phyloP scores from a whole-genome alignment of 2,797 vertebrate species.

The Oreortyx pictus region DNA sequence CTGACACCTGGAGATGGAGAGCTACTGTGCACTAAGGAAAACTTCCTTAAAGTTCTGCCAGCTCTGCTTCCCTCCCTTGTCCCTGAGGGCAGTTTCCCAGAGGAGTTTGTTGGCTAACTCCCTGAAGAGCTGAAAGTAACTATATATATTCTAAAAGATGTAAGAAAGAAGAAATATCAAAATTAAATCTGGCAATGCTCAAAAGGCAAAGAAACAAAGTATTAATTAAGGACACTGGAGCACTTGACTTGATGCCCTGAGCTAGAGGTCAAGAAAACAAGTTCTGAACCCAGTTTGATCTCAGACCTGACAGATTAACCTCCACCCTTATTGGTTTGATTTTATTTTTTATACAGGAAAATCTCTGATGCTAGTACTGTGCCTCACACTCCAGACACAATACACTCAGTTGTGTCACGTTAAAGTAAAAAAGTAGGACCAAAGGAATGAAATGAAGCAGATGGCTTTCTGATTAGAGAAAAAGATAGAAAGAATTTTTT shows the following conservation, averaged over 20 bases:
- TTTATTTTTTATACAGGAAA: not conserved
- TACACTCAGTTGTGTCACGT: accelerated
- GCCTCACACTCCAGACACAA: not conserved
- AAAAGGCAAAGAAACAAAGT: not conserved
- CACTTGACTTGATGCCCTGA: not conserved
- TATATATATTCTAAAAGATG: not conserved
- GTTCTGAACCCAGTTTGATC: not conserved
- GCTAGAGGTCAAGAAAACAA: not conserved
- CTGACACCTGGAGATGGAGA: too few species aligned
- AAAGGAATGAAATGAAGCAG: not conserved
- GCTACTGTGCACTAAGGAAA: too few species aligned
- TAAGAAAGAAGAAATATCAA: not conserved
- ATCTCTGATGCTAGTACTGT: too few species aligned
- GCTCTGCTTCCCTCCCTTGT: too few species aligned
- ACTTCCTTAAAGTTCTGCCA: too few species aligned
- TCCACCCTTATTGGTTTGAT: not conserved
- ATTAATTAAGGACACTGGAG: not conserved
- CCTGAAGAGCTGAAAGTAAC: too few species aligned
- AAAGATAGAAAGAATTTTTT: not conserved
- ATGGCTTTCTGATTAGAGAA: not conserved
- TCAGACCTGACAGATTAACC: not conserved
- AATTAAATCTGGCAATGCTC: not conserved
- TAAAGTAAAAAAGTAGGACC: not conserved
- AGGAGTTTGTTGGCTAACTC: too few species aligned
- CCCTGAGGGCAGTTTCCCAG: too few species aligned